Evolutionary conservation across 2,113 vertebrate species (phyloP), one percentile per base, ranked within the genome.

Genomic region (Psophia crepitans): DNA sequence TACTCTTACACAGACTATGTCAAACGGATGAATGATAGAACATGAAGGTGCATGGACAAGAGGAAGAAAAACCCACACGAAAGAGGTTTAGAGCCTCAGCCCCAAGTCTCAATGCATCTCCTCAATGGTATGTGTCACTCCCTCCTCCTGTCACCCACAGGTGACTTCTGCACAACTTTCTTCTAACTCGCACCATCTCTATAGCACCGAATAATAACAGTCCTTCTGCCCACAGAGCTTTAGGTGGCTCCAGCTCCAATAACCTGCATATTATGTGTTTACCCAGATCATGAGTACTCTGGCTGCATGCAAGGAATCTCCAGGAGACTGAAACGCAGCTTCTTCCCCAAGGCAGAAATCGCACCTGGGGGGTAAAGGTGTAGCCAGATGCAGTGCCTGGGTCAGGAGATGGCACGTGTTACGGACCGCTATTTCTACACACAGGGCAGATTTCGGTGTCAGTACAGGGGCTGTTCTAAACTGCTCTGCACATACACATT

Each of bases 381-480:
- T 8, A 78, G 53, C 32, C 22, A 91, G 75, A 41, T 2, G 9
- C 10, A 79, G 48, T 33, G 32, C 5, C 51, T 54, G 41, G 39
- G 44, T 58, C 30, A 60, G 48, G 18, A 21, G 49, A 70, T 16
- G 37, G 41, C 4, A 9, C 1, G 6, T 44, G 39, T 39, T 76
- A 76, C 0, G 0, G n/a, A 63, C 33, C 16, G 16, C n/a, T 27
- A 3, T 3, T 28, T 6, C 88, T 48, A 39, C 27, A 17, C 4
- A 37, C 4, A n/a, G 8, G 63, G 28, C 23, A 75, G 48, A 73
- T 51, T 68, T 63, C 27, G 14, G 11, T 43, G 44, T 54, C 20
- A 11, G 27, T 23, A 44, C 24, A 83, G 70, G 65, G 51, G 28
- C 71, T 46, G 44, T 21, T 57, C 53, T 22, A 35, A 83, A 46